Evolutionary conservation across 35 echinoderm and acorn worm genomes (phyloP), one percentile per base, ranked within the genome.

Genomic region (Apostichopus californicus): DNA sequence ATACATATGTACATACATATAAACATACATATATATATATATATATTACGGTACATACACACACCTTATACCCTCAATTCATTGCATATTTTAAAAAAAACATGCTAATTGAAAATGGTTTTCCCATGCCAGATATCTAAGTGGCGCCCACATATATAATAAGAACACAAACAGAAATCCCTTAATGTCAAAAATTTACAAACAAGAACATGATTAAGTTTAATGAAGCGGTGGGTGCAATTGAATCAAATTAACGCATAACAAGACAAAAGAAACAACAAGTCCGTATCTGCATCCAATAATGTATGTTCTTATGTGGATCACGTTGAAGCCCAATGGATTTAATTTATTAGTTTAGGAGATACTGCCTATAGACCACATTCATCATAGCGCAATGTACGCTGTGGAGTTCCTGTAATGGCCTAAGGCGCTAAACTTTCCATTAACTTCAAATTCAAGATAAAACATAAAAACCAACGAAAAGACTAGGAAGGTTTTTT

Each of bases 91-190:
- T 73, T 73, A n/a, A 18, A 7, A 18, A 75, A 75, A 75, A 75
- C 71, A 75, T 75, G 71, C 71, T 75, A 75, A 75, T 75, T 75
- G 71, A 75, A 46, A 75, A 75, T 75, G 71, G 71, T 75, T 75
- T 75, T 75, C 71, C 71, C 71, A 75, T 18, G 71, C 71, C 71
- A 75, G n/a, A 75, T 75, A 75, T 75, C 71, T 75, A 75, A 75
- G 71, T 75, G 71, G 71, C 71, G 71, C 71, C 71, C 71, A 75
- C 71, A 75, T 20, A 75, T 75, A 75, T 18, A 75, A 20, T 4
- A 75, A 18, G 17, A 75, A 75, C 17, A 22, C 14, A 75, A 18
- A 22, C 6, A 18, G 20, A 75, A 75, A n/a, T n/a, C 17, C 71
- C 7, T 75, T 75, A 75, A 18, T 75, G 71, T 75, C 71, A 75